phyloP scores from a whole-genome alignment of 2,888 invertebrate genomes.

The Isotomurus palustris region DNA sequence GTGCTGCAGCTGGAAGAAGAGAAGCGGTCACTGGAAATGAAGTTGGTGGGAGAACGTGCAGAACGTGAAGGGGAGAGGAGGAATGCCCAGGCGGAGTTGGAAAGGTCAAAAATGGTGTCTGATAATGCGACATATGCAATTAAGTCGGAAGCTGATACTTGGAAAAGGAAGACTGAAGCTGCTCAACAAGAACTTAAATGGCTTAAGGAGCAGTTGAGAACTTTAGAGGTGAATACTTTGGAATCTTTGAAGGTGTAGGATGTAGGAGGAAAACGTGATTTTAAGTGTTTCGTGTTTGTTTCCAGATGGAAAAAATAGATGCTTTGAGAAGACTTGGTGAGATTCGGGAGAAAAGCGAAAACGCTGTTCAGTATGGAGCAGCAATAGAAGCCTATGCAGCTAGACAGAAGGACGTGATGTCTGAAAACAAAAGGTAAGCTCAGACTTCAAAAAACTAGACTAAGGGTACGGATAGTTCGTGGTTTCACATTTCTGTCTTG shows the following conservation, averaged over 20 bases:
- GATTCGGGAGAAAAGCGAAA: slow-evolving; percentile 1
- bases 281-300: background rate
- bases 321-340: slow-evolving; percentile 14
- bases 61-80: slow-evolving; percentile 16
- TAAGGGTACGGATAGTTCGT: background rate
- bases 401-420: slow-evolving; percentile 11
- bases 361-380: slow-evolving; percentile 15
- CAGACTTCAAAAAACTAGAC: background rate
- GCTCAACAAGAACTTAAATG: slow-evolving; percentile 13
- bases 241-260: background rate
- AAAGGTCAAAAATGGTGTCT: slow-evolving; percentile 19
- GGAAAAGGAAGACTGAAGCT: slow-evolving; percentile 25
- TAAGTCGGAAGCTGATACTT: slow-evolving; percentile 26
- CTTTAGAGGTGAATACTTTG: slow-evolving; percentile 18
- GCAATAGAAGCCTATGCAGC: slow-evolving; percentile 19
- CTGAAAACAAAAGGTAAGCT: slow-evolving; percentile 14
- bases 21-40: slow-evolving; percentile 18
- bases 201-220: slow-evolving; percentile 27
- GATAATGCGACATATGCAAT: slow-evolving; percentile 17
- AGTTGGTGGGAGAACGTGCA: slow-evolving; percentile 22
- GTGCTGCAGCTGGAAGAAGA: slow-evolving; percentile 16
- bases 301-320: slow-evolving; percentile 24
- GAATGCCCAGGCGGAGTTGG: slow-evolving; percentile 15
- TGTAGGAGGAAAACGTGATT: background rate
- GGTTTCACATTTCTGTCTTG: background rate